Base-by-base conservation (phyloP, 1,140 invertebrate genomes). In the Parasteatoda tepidariorum region DNA sequence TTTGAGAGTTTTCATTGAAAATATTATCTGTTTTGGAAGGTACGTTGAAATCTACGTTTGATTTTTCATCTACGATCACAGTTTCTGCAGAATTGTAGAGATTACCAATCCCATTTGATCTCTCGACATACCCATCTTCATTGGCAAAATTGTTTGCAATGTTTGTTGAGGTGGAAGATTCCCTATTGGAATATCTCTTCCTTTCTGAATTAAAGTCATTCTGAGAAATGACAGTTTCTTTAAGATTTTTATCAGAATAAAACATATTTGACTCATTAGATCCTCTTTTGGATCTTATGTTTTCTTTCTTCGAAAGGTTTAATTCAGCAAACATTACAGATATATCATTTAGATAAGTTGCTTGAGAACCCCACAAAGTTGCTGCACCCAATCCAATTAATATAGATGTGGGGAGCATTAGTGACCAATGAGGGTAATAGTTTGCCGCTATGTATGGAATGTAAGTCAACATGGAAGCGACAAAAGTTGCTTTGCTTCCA, bases 351-450 rank as follows among this genome's bases (percentile, higher is more conserved):
- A 92, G 88, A 84, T 92, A 92, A 0, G 88, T 88, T 74, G 90
- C 91, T 84, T 91, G 89, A 0, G 91, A 89, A 2, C 89, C 88
- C 91, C 91, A 92, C 24, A 92, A 81, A 5, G 90, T 89, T 1
- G 90, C 90, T 2, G 89, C 90, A 2, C 89, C 89, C 1, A 91
- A 48, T 5, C 91, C 91, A 24, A 79, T 3, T 1, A 48, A 86
- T 85, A 91, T 86, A 0, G 90, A 89, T 7, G 88, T 87, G 18
- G 90, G 90, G 13, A 90, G 87, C 74, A 91, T 87, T 3, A 88
- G 31, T 22, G 7, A 33, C 67, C 75, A 85, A 24, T 64, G 68
- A 3, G 86, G 83, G 83, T 90, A 89, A 59, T 89, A 88, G 78
- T 90, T 90, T 5, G 89, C 88, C 0, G 85, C 88, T 85, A 90